Conservation (phyloP, 2,113 vertebrate species). For the Charina bottae region DNA sequence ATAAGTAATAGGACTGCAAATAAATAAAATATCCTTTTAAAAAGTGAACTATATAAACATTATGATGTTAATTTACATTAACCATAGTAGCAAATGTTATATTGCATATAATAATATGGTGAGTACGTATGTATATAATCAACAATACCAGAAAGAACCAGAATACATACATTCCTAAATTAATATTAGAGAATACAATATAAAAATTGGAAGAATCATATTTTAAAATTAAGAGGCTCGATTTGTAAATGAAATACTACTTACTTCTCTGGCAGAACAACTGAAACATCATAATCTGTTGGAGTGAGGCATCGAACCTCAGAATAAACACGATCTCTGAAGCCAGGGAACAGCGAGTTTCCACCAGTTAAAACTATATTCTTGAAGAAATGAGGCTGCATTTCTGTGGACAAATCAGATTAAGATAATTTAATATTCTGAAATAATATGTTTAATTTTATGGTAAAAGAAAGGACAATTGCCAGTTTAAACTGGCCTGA, state of each 20-base stretch:
- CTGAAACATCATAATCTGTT: slow-evolving; percentile 89
- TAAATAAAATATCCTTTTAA: slow-evolving; percentile 34
- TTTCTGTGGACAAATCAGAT: slow-evolving; percentile 79
- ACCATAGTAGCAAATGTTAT: background rate
- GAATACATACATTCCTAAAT: background rate
- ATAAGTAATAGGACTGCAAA: slow-evolving; percentile 88
- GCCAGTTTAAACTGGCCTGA: background rate
- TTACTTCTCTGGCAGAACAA: slow-evolving; percentile 91
- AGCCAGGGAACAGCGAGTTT: slow-evolving; percentile 90
- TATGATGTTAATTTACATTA: background rate
- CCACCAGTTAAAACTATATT: slow-evolving; percentile 96
- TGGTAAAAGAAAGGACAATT: background rate
- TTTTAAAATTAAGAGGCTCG: background rate
- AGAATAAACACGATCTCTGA: slow-evolving; percentile 89
- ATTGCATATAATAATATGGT: background rate
- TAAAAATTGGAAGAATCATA: background rate
- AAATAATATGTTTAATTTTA: background rate
- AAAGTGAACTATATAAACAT: background rate
- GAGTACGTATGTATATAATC: background rate
- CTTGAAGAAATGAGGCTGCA: slow-evolving; percentile 98
- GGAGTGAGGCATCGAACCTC: slow-evolving; percentile 92
- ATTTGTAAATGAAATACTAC: slow-evolving; percentile 51
- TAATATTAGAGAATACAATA: background rate
- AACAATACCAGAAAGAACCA: background rate
- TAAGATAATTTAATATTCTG: slow-evolving; percentile 9